These are phyloP conservation scores for Polymixis flavicincta DNA, from an alignment of 2,888 invertebrate species.

Conservation along the genomic window DNA sequence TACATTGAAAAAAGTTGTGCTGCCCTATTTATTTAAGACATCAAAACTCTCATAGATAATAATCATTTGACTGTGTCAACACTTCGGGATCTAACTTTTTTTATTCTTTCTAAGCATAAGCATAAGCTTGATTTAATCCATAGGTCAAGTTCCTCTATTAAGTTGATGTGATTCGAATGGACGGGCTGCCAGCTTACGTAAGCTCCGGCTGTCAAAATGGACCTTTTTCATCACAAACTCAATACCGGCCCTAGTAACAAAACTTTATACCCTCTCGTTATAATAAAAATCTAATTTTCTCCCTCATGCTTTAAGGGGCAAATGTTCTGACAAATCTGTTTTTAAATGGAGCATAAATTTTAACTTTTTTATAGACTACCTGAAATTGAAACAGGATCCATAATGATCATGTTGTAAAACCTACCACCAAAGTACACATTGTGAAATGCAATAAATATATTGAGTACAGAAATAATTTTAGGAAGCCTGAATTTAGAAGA, in stretches of 20 bases:
- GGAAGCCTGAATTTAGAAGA: not conserved
- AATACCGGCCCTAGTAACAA: slow-evolving; percentile 42
- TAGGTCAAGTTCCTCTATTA: slow-evolving; percentile 22
- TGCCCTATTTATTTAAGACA: not conserved
- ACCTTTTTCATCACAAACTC: slow-evolving; percentile 53
- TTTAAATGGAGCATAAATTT: not conserved
- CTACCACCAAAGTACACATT: not conserved
- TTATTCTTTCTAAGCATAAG: slow-evolving; percentile 4
- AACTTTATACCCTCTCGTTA: slow-evolving; percentile 50
- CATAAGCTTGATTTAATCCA: slow-evolving; percentile 21
- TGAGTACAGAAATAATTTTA: not conserved
- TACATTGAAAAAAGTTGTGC: not conserved
- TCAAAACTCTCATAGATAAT: not conserved
- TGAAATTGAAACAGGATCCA: not conserved
- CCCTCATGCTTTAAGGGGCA: not conserved
- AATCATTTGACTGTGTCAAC: not conserved
- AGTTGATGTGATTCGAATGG: slow-evolving; percentile 32
- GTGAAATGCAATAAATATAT: no score
- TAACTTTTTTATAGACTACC: not conserved
- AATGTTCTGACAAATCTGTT: slow-evolving; percentile 4
- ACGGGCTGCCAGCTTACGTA: slow-evolving; percentile 23
- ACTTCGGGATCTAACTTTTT: not conserved
- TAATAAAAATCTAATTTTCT: slow-evolving; percentile 46
- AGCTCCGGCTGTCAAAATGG: slow-evolving; percentile 27
- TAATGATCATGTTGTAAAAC: not conserved